Conservation (phyloP, 2,797 vertebrate genomes). For the Eulemur rubriventer region DNA sequence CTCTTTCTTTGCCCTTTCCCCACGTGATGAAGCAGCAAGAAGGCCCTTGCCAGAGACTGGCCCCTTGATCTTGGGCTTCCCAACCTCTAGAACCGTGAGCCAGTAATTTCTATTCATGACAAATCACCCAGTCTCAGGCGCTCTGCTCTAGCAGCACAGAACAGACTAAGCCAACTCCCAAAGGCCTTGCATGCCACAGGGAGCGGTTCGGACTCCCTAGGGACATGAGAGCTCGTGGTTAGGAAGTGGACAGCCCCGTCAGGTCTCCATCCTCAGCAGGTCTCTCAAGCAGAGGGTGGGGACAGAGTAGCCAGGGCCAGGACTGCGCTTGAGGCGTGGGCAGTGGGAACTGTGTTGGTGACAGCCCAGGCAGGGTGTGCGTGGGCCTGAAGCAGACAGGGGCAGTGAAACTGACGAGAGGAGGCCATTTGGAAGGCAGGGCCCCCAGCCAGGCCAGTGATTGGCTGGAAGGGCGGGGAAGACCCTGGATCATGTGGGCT, state of each 20-base stretch:
- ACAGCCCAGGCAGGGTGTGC: background rate
- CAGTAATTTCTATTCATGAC: background rate
- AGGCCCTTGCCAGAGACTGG: background rate
- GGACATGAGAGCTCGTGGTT: background rate
- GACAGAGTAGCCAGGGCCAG: background rate
- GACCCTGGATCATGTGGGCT: too few relatives aligned
- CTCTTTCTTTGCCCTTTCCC: background rate
- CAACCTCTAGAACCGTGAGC: background rate
- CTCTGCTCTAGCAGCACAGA: background rate
- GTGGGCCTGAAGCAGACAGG: background rate
- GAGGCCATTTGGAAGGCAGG: background rate
- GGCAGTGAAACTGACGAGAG: background rate
- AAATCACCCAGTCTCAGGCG: background rate
- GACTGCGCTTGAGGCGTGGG: background rate
- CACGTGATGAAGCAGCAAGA: background rate
- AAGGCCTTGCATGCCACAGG: background rate
- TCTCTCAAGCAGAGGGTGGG: background rate
- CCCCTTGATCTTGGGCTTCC: background rate
- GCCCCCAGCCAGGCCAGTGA: fast-evolving
- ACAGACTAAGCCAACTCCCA: background rate
- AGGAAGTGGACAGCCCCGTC: background rate
- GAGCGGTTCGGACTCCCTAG: background rate
- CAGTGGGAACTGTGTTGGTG: background rate
- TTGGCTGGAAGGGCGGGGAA: background rate
- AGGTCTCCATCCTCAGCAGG: background rate